Evolutionary conservation across 2,797 vertebrate genomes (phyloP).

Genomic region (Alectoris magna): DNA sequence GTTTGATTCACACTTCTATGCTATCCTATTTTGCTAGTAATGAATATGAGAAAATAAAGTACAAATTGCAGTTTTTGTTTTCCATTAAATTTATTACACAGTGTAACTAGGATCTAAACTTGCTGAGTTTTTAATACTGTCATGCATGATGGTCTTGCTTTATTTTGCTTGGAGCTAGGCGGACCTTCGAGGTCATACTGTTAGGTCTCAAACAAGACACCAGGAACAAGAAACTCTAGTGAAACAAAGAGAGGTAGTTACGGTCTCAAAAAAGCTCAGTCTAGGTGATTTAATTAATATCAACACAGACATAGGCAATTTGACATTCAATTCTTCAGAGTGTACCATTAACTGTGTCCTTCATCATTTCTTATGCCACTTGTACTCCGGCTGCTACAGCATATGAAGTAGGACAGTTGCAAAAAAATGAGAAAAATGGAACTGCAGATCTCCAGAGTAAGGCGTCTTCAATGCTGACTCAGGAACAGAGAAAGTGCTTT

Average conservation of each 20-base stretch:
- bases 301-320: neutral
- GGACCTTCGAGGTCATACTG: neutral
- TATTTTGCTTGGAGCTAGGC: neutral
- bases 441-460: neutral
- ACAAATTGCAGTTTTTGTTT: neutral
- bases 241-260: neutral
- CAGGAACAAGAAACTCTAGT: neutral
- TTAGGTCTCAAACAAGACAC: neutral
- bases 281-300: neutral
- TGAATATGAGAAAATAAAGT: neutral
- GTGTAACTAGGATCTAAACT: neutral
- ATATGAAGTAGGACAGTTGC: neutral
- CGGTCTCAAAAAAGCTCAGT: neutral
- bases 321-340: neutral
- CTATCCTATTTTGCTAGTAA: neutral
- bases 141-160: neutral
- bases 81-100: neutral
- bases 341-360: neutral
- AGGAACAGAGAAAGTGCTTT: neutral
- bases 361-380: neutral
- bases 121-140: neutral
- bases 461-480: neutral
- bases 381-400: neutral
- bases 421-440: neutral
- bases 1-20: neutral